phyloP scores from a whole-genome alignment of 2,113 vertebrate genomes.

The Bufo bufo region DNA sequence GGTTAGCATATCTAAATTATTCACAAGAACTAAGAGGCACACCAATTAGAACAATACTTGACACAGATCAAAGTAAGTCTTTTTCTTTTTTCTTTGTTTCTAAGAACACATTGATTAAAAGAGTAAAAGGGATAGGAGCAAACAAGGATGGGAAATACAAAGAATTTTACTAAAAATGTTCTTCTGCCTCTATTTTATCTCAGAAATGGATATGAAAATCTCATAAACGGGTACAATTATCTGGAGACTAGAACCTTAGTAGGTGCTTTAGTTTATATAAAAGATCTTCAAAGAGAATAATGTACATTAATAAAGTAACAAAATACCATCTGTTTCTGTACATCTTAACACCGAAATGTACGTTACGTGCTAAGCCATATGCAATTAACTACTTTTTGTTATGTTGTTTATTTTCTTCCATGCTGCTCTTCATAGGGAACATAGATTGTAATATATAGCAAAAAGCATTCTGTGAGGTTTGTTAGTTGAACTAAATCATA shows the following conservation, averaged over 20 bases:
- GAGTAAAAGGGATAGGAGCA: background rate
- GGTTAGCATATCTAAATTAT: background rate
- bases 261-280: constrained; percentile 32
- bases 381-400: background rate
- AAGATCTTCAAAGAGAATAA: constrained; percentile 43
- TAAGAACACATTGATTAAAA: constrained; percentile 8
- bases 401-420: background rate
- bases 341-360: background rate
- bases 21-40: background rate
- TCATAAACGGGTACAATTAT: constrained; percentile 29
- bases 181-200: constrained; percentile 16
- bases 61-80: background rate
- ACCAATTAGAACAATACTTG: background rate
- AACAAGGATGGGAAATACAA: background rate
- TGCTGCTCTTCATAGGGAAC: background rate
- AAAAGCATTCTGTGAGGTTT: no score
- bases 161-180: constrained; percentile 17
- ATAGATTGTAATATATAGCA: background rate
- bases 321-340: background rate
- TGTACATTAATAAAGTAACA: background rate
- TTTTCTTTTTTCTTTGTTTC: background rate
- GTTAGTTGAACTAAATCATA: no score
- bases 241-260: background rate
- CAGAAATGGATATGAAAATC: background rate
- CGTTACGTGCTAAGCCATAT: background rate